phyloP scores from a whole-genome alignment of 1,140 invertebrate species.

The Hyles euphorbiae region DNA sequence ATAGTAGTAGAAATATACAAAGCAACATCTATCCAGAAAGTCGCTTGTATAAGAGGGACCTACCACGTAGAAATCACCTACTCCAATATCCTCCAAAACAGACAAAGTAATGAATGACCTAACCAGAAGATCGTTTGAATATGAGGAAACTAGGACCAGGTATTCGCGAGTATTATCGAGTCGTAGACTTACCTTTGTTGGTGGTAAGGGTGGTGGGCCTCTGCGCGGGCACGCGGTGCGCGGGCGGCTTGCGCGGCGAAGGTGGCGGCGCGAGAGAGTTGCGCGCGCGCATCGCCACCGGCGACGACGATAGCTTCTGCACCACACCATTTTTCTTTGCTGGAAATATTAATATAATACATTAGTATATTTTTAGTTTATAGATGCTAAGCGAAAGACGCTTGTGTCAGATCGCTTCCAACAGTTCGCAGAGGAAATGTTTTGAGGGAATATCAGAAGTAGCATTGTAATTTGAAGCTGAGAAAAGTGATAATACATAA shows the following conservation, averaged over 20 bases:
- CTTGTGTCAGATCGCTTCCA: neutral
- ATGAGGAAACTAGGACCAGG: too few species aligned
- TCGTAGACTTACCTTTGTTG: constrained; percentile 50
- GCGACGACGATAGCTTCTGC: constrained; percentile 62
- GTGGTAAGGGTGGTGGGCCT: constrained; percentile 59
- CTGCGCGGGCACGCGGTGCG: constrained; percentile 44
- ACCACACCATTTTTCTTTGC: constrained; percentile 69
- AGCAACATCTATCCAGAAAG: too few species aligned
- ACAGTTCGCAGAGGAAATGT: neutral
- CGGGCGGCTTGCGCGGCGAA: constrained; percentile 52
- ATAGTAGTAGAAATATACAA: too few species aligned
- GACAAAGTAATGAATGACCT: too few species aligned
- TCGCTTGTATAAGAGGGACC: too few species aligned
- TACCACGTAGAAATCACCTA: too few species aligned
- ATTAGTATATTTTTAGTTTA: neutral
- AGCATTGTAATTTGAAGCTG: too few species aligned
- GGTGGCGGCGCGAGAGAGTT: constrained; percentile 52
- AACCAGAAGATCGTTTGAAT: too few species aligned
- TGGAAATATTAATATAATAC: constrained; percentile 33
- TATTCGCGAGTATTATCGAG: too few species aligned
- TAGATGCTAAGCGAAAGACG: neutral
- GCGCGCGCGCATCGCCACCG: constrained; percentile 54
- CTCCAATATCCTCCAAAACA: too few species aligned
- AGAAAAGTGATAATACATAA: too few species aligned
- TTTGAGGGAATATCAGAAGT: neutral